Percentiles rank a stretch among this genome's conserved stretches.
These are phyloP conservation scores for Nymphalis polychloros DNA, from an alignment of 2,888 invertebrate species.

Conservation along the genomic window DNA sequence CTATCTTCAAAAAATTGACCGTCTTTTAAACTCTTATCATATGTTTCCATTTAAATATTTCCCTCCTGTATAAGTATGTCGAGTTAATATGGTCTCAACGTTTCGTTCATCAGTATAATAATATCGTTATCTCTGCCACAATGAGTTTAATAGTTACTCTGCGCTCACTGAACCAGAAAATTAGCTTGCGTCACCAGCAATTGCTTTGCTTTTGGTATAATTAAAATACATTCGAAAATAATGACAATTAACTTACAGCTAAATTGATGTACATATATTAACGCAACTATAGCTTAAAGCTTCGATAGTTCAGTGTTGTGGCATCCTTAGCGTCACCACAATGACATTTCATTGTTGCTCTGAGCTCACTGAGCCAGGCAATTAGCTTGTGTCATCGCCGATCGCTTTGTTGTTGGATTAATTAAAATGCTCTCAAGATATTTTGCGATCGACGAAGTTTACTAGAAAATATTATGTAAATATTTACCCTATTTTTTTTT, in stretches of 20 bases:
- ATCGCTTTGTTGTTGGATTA: slow-evolving; percentile 27
- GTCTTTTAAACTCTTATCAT: not conserved
- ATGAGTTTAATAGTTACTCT: slow-evolving; percentile 1
- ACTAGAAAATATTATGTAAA: not conserved
- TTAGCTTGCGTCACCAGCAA: slow-evolving; percentile 7
- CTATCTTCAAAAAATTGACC: no score
- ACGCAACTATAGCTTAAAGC: not conserved
- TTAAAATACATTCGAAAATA: not conserved
- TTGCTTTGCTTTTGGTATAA: not conserved
- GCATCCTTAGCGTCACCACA: not conserved
- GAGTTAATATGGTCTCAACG: no score
- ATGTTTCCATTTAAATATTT: not conserved
- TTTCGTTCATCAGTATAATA: not conserved
- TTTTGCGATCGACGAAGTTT: slow-evolving; percentile 8
- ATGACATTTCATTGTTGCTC: slow-evolving; percentile 21
- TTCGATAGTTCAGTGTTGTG: not conserved
- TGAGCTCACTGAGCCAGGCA: slow-evolving; percentile 15
- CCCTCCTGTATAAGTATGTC: no score
- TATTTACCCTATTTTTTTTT: no score
- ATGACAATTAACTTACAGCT: not conserved
- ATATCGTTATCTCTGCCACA: not conserved
- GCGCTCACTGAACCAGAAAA: slow-evolving; percentile 2
- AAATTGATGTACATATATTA: no score
- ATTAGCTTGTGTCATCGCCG: slow-evolving; percentile 26
- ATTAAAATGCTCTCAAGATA: slow-evolving; percentile 28